phyloP scores from a whole-genome alignment of 2,888 invertebrate genomes.

The Euspilapteryx auroguttella region DNA sequence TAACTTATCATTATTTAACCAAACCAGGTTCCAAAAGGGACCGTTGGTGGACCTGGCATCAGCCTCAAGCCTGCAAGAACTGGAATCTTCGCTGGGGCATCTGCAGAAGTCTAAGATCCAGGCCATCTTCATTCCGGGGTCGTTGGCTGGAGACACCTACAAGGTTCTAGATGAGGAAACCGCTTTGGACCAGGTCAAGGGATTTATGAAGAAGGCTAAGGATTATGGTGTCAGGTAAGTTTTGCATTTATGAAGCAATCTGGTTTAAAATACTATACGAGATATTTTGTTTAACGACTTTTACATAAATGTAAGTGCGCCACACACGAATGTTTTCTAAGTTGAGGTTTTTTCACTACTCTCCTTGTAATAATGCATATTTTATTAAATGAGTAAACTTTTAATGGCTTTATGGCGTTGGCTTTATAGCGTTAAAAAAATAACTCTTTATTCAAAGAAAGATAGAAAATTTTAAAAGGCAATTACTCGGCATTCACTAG shows the following conservation, averaged over 20 bases:
- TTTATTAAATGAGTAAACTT: too few species aligned
- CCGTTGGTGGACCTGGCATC: slow-evolving; percentile 72
- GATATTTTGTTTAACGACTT: neutral
- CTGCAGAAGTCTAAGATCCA: slow-evolving; percentile 18
- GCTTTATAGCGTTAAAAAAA: too few species aligned
- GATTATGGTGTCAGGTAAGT: slow-evolving; percentile 48
- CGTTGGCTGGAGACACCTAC: slow-evolving; percentile 67
- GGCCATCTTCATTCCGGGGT: slow-evolving; percentile 64
- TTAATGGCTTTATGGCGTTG: too few species aligned
- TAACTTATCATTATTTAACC: neutral
- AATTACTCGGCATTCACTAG: too few species aligned
- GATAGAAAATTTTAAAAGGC: too few species aligned
- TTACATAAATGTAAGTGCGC: too few species aligned
- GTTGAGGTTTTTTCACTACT: too few species aligned
- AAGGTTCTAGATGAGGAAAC: slow-evolving; percentile 43
- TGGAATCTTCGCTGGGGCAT: slow-evolving; percentile 9
- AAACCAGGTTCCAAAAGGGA: slow-evolving; percentile 73
- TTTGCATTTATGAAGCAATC: slow-evolving; percentile 1
- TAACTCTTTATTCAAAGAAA: too few species aligned
- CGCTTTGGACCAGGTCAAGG: slow-evolving; percentile 21
- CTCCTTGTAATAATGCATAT: too few species aligned
- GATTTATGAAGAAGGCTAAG: slow-evolving; percentile 44
- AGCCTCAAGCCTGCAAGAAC: slow-evolving; percentile 11
- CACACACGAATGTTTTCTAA: too few species aligned
- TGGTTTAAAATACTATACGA: neutral